Evolutionary conservation across 2,797 vertebrate species (phyloP).

Genomic region (Phalloptychus januarius): DNA sequence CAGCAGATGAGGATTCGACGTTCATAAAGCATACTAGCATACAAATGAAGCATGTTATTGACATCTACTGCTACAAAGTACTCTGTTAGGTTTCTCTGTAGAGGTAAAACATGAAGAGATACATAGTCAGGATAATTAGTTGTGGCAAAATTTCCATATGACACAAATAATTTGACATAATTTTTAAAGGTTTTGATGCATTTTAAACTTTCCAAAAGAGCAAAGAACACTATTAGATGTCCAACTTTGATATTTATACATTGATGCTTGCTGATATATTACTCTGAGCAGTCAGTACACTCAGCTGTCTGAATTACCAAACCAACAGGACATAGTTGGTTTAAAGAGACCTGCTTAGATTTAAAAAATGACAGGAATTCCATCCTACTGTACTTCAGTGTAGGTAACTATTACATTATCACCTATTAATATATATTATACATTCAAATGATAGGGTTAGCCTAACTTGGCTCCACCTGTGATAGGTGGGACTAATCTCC

Average conservation of each 20-base stretch:
- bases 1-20: conserved; percentile 95
- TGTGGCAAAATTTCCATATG: conserved; percentile 21
- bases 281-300: not conserved
- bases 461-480: too few relatives aligned
- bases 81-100: conserved; percentile 96
- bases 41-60: conserved; percentile 98
- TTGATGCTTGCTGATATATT: not conserved
- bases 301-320: not conserved
- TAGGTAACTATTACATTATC: not conserved
- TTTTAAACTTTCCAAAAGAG: not conserved
- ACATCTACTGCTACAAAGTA: conserved; percentile 98
- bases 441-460: not conserved
- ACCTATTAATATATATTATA: not conserved
- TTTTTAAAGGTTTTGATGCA: not conserved
- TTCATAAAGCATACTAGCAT: conserved; percentile 97
- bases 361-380: not conserved
- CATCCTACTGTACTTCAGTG: not conserved
- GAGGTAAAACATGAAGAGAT: conserved; percentile 58
- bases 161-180: not conserved
- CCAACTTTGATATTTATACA: not conserved
- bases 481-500: not conserved
- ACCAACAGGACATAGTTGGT: not conserved
- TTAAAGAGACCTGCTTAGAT: not conserved
- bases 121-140: conserved; percentile 45
- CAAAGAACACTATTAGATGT: not conserved